Conservation (phyloP, 1,140 invertebrate species). For the Hylyphantes graminicola region DNA sequence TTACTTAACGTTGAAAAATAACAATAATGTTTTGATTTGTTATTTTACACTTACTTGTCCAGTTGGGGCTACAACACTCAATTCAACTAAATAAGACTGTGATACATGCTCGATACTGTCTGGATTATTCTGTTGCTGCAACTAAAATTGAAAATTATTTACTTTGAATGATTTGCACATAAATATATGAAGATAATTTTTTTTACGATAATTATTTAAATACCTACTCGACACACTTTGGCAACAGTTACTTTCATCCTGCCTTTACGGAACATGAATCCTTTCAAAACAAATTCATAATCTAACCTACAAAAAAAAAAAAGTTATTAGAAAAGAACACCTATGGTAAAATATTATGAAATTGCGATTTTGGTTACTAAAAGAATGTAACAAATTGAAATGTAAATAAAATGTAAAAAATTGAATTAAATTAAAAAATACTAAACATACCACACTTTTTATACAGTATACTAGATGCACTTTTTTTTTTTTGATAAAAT, state of each 20-base stretch:
- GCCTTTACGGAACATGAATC: constrained; percentile 96
- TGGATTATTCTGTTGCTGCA: constrained; percentile 61
- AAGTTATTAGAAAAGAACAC: background rate
- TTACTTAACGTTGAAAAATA: too few species aligned
- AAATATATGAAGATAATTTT: background rate
- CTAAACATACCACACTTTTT: too few species aligned
- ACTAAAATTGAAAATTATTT: constrained; percentile 26
- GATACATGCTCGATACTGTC: constrained; percentile 82
- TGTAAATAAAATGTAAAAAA: too few species aligned
- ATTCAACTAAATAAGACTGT: constrained; percentile 92
- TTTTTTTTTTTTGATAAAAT: background rate
- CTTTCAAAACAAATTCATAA: constrained; percentile 93
- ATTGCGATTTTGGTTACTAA: too few species aligned
- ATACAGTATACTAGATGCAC: background rate
- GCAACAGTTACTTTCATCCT: constrained; percentile 96
- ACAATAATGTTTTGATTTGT: too few species aligned
- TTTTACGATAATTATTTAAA: background rate
- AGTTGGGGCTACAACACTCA: constrained; percentile 91
- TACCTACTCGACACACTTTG: constrained; percentile 84
- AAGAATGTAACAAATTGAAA: too few species aligned
- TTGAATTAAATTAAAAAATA: too few species aligned
- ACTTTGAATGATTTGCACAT: background rate
- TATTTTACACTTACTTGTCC: constrained; percentile 73
- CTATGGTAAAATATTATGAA: too few species aligned
- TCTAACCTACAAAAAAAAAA: constrained; percentile 72